phyloP scores from a whole-genome alignment of 2,888 invertebrate genomes.

The Agrypnus murinus region DNA sequence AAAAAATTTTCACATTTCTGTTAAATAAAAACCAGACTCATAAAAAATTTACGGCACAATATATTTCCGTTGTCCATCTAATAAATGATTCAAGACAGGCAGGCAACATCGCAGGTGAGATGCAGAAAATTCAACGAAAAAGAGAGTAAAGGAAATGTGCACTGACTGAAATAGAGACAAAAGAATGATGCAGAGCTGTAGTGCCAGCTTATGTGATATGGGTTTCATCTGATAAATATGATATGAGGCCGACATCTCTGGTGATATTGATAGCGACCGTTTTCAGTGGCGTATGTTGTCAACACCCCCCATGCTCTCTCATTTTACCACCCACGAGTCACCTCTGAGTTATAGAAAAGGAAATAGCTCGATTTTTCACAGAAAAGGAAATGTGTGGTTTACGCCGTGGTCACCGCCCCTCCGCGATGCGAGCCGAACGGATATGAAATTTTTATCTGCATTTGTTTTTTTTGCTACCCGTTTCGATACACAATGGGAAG shows the following conservation, averaged over 20 bases:
- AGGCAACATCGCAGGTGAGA: background rate
- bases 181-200: conserved; percentile 38
- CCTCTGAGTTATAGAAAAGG: conserved; percentile 35
- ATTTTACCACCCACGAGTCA: conserved; percentile 26
- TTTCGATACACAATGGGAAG: conserved; percentile 13
- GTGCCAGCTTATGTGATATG: conserved; percentile 41
- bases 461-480: conserved; percentile 31
- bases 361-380: conserved; percentile 49
- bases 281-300: conserved; percentile 37
- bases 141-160: conserved; percentile 26
- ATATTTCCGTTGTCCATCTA: background rate
- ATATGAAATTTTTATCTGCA: conserved; percentile 43
- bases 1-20: too few species aligned
- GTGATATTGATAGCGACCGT: conserved; percentile 43
- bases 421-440: conserved; percentile 18
- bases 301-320: conserved; percentile 21
- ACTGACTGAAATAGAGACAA: conserved; percentile 31
- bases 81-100: background rate
- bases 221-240: conserved; percentile 47
- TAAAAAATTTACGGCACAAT: too few species aligned
- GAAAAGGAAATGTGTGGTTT: conserved; percentile 28
- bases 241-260: conserved; percentile 37
- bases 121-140: background rate
- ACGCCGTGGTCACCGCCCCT: conserved; percentile 1
- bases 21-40: too few species aligned